These are phyloP conservation scores for Leptopilina boulardi DNA, from an alignment of 1,140 invertebrate genomes.

Conservation along the genomic window DNA sequence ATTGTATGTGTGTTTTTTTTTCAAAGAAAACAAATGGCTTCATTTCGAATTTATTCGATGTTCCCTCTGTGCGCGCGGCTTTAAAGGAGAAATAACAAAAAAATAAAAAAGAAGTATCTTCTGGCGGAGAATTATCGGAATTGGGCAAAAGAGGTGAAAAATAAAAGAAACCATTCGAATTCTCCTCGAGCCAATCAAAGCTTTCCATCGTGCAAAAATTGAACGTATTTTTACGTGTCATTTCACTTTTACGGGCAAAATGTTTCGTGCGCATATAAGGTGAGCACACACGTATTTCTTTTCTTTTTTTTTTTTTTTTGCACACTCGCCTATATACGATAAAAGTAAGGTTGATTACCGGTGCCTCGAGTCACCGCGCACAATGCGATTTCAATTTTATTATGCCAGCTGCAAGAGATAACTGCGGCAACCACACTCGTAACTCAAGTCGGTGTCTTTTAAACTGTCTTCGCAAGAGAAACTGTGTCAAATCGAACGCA, in stretches of 20 bases:
- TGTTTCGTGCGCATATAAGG: slow-evolving; percentile 43
- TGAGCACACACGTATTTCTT: too few relatives aligned
- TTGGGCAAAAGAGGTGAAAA: slow-evolving; percentile 12
- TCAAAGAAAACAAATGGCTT: slow-evolving; percentile 12
- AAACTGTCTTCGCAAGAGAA: slow-evolving; percentile 63
- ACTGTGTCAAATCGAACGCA: slow-evolving; percentile 66
- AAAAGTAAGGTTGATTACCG: slow-evolving; percentile 67
- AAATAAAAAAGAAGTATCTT: neutral
- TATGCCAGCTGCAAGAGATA: slow-evolving; percentile 68
- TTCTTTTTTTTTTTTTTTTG: too few relatives aligned
- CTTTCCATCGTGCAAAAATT: slow-evolving; percentile 45
- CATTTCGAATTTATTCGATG: slow-evolving; percentile 23
- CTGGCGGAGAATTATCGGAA: slow-evolving; percentile 38
- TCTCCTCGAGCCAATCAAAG: slow-evolving; percentile 29
- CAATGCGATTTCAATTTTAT: slow-evolving; percentile 73
- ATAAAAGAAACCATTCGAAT: slow-evolving; percentile 45
- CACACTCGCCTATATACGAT: slow-evolving; percentile 59
- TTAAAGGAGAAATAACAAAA: too few relatives aligned
- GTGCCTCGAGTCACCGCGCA: slow-evolving; percentile 54
- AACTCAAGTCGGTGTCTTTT: slow-evolving; percentile 68
- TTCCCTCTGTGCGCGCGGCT: too few relatives aligned
- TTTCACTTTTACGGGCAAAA: slow-evolving; percentile 37
- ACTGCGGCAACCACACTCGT: slow-evolving; percentile 58
- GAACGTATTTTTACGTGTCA: slow-evolving; percentile 51
- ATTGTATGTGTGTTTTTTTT: neutral